Conservation (phyloP, 2,888 invertebrate genomes). For the Tetramorium bicarinatum region DNA sequence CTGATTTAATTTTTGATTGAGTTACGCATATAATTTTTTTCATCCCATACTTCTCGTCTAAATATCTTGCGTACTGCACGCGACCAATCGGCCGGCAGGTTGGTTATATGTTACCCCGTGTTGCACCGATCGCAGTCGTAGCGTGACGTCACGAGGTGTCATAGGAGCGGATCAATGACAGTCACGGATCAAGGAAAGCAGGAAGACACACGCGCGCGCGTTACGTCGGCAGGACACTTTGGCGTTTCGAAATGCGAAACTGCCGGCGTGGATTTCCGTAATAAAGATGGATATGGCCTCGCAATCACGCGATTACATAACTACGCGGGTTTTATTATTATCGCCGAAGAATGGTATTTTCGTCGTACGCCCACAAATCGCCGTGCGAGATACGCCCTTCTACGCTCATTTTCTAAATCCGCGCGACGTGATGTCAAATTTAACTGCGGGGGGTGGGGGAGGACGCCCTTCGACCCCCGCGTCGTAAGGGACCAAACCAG, state of each 20-base stretch:
- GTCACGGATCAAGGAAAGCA: constrained; percentile 50
- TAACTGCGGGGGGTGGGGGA: not conserved
- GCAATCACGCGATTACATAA: not conserved
- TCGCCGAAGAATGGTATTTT: not conserved
- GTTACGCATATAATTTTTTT: not conserved
- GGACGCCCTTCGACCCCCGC: not conserved
- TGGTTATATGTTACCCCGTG: constrained; percentile 66
- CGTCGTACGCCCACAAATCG: not conserved
- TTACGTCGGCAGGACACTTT: not conserved
- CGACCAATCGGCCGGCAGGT: constrained; percentile 65
- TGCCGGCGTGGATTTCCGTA: not conserved
- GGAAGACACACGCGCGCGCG: not conserved
- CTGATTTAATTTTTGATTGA: not conserved
- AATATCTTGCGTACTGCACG: not conserved
- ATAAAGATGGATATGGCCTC: not conserved
- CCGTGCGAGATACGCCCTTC: not conserved
- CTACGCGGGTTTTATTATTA: not conserved
- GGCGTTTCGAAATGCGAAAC: not conserved
- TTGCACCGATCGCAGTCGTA: constrained; percentile 71
- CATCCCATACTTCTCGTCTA: not conserved
- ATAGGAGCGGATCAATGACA: constrained; percentile 77
- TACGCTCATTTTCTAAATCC: not conserved
- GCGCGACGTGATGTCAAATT: not conserved
- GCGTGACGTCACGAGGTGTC: constrained; percentile 67
- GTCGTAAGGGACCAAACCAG: not conserved